phyloP scores from a whole-genome alignment of 2,888 invertebrate genomes.

The Lycocerus yunnanus region DNA sequence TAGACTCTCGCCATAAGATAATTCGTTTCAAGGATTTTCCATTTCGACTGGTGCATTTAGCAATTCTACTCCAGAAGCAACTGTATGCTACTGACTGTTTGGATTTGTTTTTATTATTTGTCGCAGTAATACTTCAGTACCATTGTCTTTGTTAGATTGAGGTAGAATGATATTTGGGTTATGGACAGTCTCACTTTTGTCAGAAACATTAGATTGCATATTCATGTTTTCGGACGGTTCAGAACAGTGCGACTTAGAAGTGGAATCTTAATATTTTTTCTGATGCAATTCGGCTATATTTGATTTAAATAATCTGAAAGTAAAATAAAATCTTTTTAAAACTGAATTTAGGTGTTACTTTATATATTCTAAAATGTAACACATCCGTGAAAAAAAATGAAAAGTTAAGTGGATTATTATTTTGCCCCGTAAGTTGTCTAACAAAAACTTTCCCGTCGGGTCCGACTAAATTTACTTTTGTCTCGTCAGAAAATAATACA shows the following conservation, averaged over 20 bases:
- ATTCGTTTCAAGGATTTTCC: conserved; percentile 47
- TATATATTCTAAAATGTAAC: too few relatives aligned
- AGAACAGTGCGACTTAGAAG: neutral
- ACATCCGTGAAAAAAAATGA: too few relatives aligned
- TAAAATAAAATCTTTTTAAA: neutral
- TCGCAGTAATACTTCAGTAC: neutral
- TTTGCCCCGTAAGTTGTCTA: too few relatives aligned
- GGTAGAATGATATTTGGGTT: neutral
- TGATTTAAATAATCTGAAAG: neutral
- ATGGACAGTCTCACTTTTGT: neutral
- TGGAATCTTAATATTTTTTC: neutral
- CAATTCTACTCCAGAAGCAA: conserved; percentile 48
- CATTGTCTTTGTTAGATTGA: neutral
- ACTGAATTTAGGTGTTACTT: too few relatives aligned
- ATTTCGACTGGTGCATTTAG: conserved; percentile 60
- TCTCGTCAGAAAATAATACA: too few relatives aligned
- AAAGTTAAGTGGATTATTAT: too few relatives aligned
- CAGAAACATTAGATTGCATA: neutral
- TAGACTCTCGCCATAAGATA: conserved; percentile 47
- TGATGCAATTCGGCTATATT: neutral
- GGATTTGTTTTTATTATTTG: neutral
- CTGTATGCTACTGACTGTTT: conserved; percentile 21
- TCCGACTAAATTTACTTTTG: too few relatives aligned
- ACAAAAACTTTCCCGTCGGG: too few relatives aligned
- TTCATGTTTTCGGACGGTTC: neutral